A percentile compares a stretch with the other conserved stretches of the same genome.
These are phyloP conservation scores for Bagarius yarrelli DNA, from an alignment of 2,113 vertebrate genomes.

Conservation along the genomic window DNA sequence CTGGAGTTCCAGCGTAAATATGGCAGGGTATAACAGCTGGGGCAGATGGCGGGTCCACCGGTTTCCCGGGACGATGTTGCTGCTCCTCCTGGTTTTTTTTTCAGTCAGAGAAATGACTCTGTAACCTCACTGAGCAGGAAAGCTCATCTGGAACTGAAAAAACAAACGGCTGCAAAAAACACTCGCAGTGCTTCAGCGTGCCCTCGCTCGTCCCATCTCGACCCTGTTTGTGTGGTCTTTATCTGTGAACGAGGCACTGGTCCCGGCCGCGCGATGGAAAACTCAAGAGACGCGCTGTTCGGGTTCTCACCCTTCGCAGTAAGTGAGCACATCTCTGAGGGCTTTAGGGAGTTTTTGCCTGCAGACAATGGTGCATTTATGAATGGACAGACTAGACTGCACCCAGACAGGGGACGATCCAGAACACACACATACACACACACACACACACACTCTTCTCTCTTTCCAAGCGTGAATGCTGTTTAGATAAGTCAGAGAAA, in stretches of 20 bases:
- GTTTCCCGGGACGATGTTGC: slow-evolving; percentile 9
- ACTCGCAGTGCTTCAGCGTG: not conserved
- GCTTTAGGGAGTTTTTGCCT: slow-evolving; percentile 21
- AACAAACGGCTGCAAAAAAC: not conserved
- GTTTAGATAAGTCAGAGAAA: slow-evolving; percentile 40
- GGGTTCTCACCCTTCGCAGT: slow-evolving; percentile 29
- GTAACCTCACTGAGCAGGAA: slow-evolving; percentile 27
- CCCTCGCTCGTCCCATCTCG: not conserved
- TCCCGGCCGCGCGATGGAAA: slow-evolving; percentile 7
- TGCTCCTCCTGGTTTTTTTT: not conserved
- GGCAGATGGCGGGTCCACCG: no score
- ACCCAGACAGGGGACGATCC: slow-evolving; percentile 28
- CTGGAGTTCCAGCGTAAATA: slow-evolving; percentile 46
- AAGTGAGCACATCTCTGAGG: slow-evolving; percentile 40
- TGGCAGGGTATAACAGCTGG: no score
- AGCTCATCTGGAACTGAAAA: slow-evolving; percentile 10
- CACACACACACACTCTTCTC: not conserved
- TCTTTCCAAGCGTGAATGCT: slow-evolving; percentile 12
- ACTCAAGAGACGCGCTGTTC: slow-evolving; percentile 5
- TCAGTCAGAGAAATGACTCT: slow-evolving; percentile 36
- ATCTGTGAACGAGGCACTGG: not conserved
- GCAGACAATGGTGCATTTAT: slow-evolving; percentile 47
- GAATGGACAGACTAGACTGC: slow-evolving; percentile 43
- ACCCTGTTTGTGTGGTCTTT: slow-evolving; percentile 5
- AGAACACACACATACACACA: slow-evolving; percentile 9